Conservation (phyloP, 2,888 invertebrate genomes). For the Helicoverpa assulta region DNA sequence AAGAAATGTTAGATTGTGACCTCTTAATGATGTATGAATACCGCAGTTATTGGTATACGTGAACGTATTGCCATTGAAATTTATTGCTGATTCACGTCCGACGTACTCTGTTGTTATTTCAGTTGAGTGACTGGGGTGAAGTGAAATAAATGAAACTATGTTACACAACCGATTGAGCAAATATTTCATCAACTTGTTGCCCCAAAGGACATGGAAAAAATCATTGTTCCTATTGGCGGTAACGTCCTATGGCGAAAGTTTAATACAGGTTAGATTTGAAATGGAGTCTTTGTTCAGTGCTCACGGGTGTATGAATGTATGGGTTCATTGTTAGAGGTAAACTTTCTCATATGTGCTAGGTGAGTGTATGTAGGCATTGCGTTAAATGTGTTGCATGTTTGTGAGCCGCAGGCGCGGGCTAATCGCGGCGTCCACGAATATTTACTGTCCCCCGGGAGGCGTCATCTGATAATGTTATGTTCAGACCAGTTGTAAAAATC, state of each 20-base stretch:
- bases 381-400: slow-evolving; percentile 64
- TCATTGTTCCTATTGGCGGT: slow-evolving; percentile 75
- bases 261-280: slow-evolving; percentile 72
- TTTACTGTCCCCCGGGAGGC: slow-evolving; percentile 81
- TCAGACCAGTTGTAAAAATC: slow-evolving; percentile 71
- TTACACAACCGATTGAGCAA: slow-evolving; percentile 88
- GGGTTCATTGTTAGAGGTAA: slow-evolving; percentile 51
- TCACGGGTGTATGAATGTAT: slow-evolving; percentile 36
- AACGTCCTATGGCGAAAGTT: slow-evolving; percentile 69
- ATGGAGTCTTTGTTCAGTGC: slow-evolving; percentile 59
- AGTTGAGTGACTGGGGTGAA: slow-evolving; percentile 85
- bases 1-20: slow-evolving; percentile 62
- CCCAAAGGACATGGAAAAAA: slow-evolving; percentile 79
- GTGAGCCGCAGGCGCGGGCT: slow-evolving; percentile 73
- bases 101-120: slow-evolving; percentile 84
- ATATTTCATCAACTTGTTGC: slow-evolving; percentile 89
- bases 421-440: slow-evolving; percentile 78
- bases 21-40: slow-evolving; percentile 70
- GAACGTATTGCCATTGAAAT: slow-evolving; percentile 78
- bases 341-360: slow-evolving; percentile 27
- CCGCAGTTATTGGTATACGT: slow-evolving; percentile 53
- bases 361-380: slow-evolving; percentile 36
- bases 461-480: slow-evolving; percentile 80
- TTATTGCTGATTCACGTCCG: slow-evolving; percentile 86
- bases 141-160: slow-evolving; percentile 89